Conservation (phyloP, 2,888 invertebrate species). For the Idaea dimidiata region DNA sequence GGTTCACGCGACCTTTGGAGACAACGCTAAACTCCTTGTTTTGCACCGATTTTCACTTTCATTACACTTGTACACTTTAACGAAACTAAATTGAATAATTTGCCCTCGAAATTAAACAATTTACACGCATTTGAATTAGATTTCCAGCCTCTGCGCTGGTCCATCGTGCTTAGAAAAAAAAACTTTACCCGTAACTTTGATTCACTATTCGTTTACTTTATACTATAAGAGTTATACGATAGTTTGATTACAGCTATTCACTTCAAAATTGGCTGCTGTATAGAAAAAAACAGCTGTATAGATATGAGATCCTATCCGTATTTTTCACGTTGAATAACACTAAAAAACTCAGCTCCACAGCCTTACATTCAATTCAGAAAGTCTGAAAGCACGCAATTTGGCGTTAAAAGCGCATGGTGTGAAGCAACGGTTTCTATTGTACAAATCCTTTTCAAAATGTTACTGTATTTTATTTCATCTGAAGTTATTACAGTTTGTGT, state of each 20-base stretch:
- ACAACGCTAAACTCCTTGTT: too few species aligned
- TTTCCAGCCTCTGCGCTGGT: too few species aligned
- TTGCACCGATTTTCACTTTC: too few species aligned
- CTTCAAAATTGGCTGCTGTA: not conserved
- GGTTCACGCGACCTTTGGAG: too few species aligned
- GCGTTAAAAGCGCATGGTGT: not conserved
- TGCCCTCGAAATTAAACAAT: too few species aligned
- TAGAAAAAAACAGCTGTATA: not conserved
- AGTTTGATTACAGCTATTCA: not conserved
- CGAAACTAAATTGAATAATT: too few species aligned
- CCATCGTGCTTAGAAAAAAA: too few species aligned
- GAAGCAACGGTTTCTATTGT: not conserved
- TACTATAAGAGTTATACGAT: too few species aligned
- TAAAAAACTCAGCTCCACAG: not conserved
- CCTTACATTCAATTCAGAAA: not conserved
- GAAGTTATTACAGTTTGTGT: not conserved
- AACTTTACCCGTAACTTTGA: too few species aligned
- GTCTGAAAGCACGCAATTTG: not conserved
- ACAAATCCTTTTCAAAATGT: not conserved
- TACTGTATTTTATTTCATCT: not conserved
- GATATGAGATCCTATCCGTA: not conserved
- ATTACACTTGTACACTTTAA: too few species aligned
- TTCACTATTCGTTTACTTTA: too few species aligned
- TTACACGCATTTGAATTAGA: too few species aligned
- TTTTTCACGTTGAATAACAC: not conserved